Conservation (phyloP, 2,797 vertebrate genomes). For the Pristis pectinata region DNA sequence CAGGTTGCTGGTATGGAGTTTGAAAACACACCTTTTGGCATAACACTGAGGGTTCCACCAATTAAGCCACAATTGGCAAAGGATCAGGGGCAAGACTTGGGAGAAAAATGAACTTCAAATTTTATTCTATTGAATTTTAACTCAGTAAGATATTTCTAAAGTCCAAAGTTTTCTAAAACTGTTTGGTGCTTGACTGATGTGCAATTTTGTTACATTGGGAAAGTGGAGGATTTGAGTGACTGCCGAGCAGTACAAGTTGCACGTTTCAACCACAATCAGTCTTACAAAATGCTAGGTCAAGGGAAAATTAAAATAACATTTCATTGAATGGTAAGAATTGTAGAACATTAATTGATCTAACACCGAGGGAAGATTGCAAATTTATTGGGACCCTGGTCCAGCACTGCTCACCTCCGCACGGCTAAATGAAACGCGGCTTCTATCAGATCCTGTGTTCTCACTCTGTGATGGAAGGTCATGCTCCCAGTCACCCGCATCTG, state of each 20-base stretch:
- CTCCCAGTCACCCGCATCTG: slow-evolving; percentile 17
- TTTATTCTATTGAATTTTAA: not conserved
- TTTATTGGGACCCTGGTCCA: not conserved
- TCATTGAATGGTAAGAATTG: not conserved
- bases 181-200: not conserved
- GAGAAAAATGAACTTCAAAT: not conserved
- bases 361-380: not conserved
- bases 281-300: not conserved
- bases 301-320: not conserved
- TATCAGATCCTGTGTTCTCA: not conserved
- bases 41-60: no score
- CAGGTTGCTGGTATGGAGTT: no score
- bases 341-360: not conserved
- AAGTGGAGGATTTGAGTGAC: not conserved
- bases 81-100: not conserved
- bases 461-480: not conserved
- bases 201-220: not conserved
- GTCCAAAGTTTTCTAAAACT: not conserved
- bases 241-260: not conserved
- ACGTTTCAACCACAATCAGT: not conserved
- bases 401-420: not conserved
- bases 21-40: no score
- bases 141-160: not conserved
- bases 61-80: no score
- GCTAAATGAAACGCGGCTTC: not conserved